A percentile compares a stretch with the other conserved stretches of the same genome.
phyloP scores from a whole-genome alignment of 2,113 vertebrate species.

The Lanius ludovicianus region DNA sequence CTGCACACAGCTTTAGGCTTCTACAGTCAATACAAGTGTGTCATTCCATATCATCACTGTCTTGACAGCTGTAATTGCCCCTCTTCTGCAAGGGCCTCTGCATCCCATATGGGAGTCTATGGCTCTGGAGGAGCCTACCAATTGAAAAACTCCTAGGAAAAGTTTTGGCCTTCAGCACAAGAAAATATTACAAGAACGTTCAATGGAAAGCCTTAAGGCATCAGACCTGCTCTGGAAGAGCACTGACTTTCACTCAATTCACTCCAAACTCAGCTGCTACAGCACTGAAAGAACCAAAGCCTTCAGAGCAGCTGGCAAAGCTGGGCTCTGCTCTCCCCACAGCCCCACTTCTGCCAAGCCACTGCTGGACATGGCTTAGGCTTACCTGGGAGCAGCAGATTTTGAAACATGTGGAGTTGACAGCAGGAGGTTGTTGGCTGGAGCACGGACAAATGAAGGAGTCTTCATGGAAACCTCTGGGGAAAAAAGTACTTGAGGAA shows the following conservation, averaged over 20 bases:
- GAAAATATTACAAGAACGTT: fast-evolving
- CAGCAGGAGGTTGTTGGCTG: neutral
- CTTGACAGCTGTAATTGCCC: neutral
- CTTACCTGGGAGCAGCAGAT: slow-evolving; percentile 42
- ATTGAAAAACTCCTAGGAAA: neutral
- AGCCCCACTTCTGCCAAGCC: neutral
- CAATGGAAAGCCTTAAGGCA: neutral
- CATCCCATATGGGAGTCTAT: neutral
- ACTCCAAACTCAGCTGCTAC: neutral
- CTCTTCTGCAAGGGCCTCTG: neutral
- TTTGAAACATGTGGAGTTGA: neutral
- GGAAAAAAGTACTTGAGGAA: neutral
- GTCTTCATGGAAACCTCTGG: slow-evolving; percentile 37
- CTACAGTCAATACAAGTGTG: neutral
- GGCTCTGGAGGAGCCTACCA: neutral
- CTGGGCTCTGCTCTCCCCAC: neutral
- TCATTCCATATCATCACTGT: neutral
- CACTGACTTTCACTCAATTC: neutral
- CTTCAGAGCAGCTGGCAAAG: neutral
- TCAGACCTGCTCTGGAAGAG: neutral
- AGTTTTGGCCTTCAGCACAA: neutral
- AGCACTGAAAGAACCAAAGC: neutral
- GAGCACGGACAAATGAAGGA: neutral
- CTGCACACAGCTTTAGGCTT: neutral
- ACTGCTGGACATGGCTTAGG: neutral